Conservation (phyloP, 2,888 invertebrate genomes). For the Heliconius aoede region DNA sequence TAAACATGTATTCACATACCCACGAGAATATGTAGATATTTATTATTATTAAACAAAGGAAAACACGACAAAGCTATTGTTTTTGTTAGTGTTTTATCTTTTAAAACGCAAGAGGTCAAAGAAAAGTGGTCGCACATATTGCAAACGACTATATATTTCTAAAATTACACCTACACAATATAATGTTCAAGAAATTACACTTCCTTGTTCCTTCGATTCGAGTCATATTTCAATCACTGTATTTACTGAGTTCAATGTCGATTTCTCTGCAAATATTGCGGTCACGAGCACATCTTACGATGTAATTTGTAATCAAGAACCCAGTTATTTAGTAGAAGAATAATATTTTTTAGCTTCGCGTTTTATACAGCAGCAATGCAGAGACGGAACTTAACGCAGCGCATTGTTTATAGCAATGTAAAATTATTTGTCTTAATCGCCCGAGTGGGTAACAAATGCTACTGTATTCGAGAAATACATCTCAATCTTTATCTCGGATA, state of each 20-base stretch:
- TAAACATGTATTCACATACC: not conserved
- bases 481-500: no score
- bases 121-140: not conserved
- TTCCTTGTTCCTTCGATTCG: slow-evolving; percentile 24
- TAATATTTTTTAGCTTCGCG: not conserved
- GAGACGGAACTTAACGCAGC: not conserved
- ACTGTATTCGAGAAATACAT: no score
- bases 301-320: slow-evolving; percentile 14
- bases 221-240: slow-evolving; percentile 25
- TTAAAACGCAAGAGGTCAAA: not conserved
- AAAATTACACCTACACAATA: slow-evolving; percentile 6
- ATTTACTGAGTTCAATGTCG: slow-evolving; percentile 29
- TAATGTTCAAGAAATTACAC: slow-evolving; percentile 15
- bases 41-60: not conserved
- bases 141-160: slow-evolving; percentile 6
- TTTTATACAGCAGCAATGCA: not conserved
- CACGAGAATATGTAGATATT: not conserved
- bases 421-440: no score
- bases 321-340: not conserved
- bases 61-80: not conserved
- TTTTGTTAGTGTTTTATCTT: not conserved
- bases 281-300: slow-evolving; percentile 33
- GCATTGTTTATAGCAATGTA: not conserved
- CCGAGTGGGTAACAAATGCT: no score
- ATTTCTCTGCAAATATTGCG: slow-evolving; percentile 49